Conservation (phyloP, 2,888 invertebrate species). For the Andrena trimmerana region DNA sequence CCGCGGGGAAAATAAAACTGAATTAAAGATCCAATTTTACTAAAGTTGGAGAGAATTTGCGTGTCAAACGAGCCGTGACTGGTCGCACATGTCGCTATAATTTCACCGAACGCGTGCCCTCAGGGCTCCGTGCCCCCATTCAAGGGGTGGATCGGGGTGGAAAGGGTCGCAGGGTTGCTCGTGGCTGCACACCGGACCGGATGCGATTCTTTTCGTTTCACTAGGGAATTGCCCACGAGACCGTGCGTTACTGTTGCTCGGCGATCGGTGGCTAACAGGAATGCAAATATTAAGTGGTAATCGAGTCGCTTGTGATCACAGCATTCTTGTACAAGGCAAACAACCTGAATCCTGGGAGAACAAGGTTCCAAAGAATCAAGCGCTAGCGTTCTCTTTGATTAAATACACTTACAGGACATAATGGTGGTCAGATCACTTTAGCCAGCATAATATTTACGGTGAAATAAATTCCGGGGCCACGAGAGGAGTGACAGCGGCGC, state of each 20-base stretch:
- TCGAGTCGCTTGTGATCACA: not conserved
- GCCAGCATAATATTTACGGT: not conserved
- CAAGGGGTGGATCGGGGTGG: constrained; percentile 41
- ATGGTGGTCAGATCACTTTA: not conserved
- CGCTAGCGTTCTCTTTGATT: no score
- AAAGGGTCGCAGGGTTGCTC: constrained; percentile 53
- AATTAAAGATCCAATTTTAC: constrained; percentile 64
- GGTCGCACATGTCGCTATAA: constrained; percentile 71
- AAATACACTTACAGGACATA: no score
- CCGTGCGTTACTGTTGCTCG: constrained; percentile 30
- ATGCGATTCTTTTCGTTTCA: constrained; percentile 61
- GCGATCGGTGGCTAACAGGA: constrained; percentile 11
- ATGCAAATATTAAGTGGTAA: not conserved
- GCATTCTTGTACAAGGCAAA: not conserved
- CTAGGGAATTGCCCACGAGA: constrained; percentile 49
- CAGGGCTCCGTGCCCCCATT: constrained; percentile 36
- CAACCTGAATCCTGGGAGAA: no score
- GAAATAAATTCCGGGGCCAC: constrained; percentile 12
- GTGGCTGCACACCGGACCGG: constrained; percentile 51
- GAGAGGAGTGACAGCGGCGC: not conserved
- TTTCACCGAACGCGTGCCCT: constrained; percentile 64
- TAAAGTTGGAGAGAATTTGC: constrained; percentile 58
- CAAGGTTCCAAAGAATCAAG: no score
- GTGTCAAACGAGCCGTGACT: constrained; percentile 70
- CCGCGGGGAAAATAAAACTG: constrained; percentile 36